These are phyloP conservation scores for Saguinus midas DNA, from an alignment of 2,113 vertebrate genomes.

Conservation along the genomic window DNA sequence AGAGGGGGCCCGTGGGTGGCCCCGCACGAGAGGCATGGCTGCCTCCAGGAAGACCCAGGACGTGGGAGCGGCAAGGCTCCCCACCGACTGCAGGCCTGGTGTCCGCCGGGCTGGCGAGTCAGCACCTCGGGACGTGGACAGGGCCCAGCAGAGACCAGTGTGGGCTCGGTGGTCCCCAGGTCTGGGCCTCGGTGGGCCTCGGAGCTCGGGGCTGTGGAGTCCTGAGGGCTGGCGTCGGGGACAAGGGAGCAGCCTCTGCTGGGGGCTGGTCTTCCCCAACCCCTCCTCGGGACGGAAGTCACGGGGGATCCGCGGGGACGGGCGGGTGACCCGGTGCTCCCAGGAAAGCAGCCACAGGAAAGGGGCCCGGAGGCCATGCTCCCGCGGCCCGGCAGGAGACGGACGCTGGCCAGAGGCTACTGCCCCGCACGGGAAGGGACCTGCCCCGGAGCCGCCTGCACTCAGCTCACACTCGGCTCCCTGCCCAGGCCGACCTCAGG, in stretches of 20 bases:
- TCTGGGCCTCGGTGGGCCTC: neutral
- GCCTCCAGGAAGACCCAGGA: neutral
- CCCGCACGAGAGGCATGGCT: neutral
- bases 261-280: neutral
- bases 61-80: neutral
- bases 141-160: neutral
- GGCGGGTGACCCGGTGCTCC: too few relatives aligned
- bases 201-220: neutral
- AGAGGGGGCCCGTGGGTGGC: too few relatives aligned
- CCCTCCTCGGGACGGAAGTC: neutral
- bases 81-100: too few relatives aligned
- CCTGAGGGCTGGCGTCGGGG: neutral
- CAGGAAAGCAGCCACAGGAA: neutral
- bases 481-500: neutral
- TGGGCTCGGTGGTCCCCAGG: neutral
- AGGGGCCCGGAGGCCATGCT: neutral
- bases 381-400: neutral
- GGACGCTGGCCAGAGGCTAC: neutral
- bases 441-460: neutral
- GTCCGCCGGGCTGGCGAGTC: too few relatives aligned
- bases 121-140: neutral
- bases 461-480: neutral
- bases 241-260: neutral
- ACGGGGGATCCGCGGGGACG: neutral
- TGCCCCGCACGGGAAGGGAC: neutral